Conservation (phyloP, 35 echinoderm and acorn worm species). For the Strongylocentrotus purpuratus region DNA sequence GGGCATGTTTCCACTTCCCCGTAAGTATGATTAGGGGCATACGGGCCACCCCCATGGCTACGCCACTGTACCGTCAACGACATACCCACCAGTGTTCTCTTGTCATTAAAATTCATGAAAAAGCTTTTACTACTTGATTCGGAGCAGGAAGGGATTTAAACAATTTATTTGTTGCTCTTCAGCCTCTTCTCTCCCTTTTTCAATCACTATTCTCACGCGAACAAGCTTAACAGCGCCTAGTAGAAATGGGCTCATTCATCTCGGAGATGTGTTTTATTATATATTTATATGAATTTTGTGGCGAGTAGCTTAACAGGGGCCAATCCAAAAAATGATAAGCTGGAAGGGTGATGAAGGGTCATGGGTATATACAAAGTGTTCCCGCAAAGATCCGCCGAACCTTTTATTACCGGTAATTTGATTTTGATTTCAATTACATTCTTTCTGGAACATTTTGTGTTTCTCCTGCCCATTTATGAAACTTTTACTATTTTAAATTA, state of each 20-base stretch:
- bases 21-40: too few relatives aligned
- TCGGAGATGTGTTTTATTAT: background rate
- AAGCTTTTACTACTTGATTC: background rate
- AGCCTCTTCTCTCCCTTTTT: background rate
- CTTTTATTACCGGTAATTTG: too few relatives aligned
- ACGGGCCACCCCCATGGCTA: too few relatives aligned
- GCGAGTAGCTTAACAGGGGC: background rate
- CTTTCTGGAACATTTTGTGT: too few relatives aligned
- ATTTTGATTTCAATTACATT: too few relatives aligned
- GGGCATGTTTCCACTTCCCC: too few relatives aligned
- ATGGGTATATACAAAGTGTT: too few relatives aligned
- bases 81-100: background rate
- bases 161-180: background rate
- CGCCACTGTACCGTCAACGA: too few relatives aligned
- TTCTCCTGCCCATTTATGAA: too few relatives aligned
- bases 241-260: background rate
- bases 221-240: background rate
- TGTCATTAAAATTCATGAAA: constrained; percentile 14
- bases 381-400: too few relatives aligned
- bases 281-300: background rate
- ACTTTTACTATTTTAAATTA: too few relatives aligned
- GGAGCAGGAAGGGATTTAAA: background rate
- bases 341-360: too few relatives aligned
- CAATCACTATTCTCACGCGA: background rate
- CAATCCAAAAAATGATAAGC: background rate